Percentiles rank a stretch among this genome's conserved stretches.
These are phyloP conservation scores for Venusia cambrica DNA, from an alignment of 2,888 invertebrate species.

Conservation along the genomic window DNA sequence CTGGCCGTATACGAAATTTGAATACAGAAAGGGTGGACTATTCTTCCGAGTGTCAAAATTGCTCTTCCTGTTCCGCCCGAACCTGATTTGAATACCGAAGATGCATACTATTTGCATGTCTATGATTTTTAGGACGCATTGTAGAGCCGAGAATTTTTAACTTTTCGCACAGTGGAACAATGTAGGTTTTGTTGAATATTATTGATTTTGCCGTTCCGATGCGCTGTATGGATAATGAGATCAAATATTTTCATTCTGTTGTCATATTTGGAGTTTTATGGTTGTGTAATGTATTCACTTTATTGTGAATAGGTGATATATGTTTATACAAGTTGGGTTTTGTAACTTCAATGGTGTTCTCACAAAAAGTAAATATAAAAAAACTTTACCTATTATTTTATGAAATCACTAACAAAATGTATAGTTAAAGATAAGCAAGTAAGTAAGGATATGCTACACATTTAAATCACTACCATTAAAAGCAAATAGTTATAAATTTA, in stretches of 20 bases:
- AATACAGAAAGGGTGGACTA: slow-evolving; percentile 68
- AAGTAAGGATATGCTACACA: too few species aligned
- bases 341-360: too few species aligned
- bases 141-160: slow-evolving; percentile 39
- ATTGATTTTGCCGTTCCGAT: slow-evolving; percentile 54
- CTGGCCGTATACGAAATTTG: slow-evolving; percentile 68
- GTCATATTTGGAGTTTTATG: slow-evolving; percentile 68
- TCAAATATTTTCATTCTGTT: slow-evolving; percentile 74
- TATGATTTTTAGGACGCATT: slow-evolving; percentile 37
- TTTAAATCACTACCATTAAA: too few species aligned
- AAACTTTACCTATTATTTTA: too few species aligned
- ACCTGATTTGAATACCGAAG: slow-evolving; percentile 73
- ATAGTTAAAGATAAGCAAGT: too few species aligned
- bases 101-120: slow-evolving; percentile 66
- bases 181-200: slow-evolving; percentile 37
- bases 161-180: slow-evolving; percentile 61
- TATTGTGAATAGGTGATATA: slow-evolving; percentile 50
- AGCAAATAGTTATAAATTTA: too few species aligned
- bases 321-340: slow-evolving; percentile 24
- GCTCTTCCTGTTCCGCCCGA: slow-evolving; percentile 66
- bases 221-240: slow-evolving; percentile 72
- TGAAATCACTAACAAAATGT: too few species aligned
- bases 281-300: slow-evolving; percentile 47
- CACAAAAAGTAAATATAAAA: slow-evolving; percentile 26
- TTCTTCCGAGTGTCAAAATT: slow-evolving; percentile 79